Percentiles rank a stretch among this genome's conserved stretches.
Evolutionary conservation across 2,888 invertebrate genomes (phyloP).

Genomic region (Caenorhabditis angaria): DNA sequence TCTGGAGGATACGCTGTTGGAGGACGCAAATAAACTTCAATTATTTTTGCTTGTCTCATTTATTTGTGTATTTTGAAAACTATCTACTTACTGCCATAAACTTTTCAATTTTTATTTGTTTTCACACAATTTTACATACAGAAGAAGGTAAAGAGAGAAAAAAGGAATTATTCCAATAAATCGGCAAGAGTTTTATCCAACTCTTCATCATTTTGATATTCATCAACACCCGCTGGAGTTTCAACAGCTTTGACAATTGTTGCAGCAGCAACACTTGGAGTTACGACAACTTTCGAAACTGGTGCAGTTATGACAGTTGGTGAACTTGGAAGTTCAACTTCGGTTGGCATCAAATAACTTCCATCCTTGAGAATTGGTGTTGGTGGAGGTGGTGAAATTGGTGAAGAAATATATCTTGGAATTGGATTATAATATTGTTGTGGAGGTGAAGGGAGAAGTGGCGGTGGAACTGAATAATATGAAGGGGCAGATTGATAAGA

Average conservation of each 20-base stretch:
- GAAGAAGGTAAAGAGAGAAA: no score
- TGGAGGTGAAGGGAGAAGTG: conserved; percentile 9
- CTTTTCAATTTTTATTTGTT: no score
- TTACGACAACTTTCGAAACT: no score
- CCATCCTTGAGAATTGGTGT: conserved; percentile 10
- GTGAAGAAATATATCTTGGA: background rate
- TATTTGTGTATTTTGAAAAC: background rate
- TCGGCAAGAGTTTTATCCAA: background rate
- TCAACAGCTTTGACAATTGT: background rate
- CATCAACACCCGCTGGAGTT: background rate
- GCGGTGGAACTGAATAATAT: background rate
- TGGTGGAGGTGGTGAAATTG: background rate
- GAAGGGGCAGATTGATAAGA: no score
- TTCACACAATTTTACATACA: no score
- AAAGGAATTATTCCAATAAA: background rate
- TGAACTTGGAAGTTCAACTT: conserved; percentile 2
- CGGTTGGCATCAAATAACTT: background rate
- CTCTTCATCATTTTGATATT: background rate
- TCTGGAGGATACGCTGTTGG: conserved; percentile 41
- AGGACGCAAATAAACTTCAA: conserved; percentile 26
- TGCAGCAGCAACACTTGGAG: background rate
- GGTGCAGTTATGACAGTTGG: conserved; percentile 1
- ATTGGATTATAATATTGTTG: background rate
- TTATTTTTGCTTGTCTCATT: background rate
- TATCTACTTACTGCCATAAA: no score